A percentile compares a stretch with the other conserved stretches of the same genome.
Evolutionary conservation across 1,140 invertebrate species (phyloP).

Genomic region (Drosophila tristis): DNA sequence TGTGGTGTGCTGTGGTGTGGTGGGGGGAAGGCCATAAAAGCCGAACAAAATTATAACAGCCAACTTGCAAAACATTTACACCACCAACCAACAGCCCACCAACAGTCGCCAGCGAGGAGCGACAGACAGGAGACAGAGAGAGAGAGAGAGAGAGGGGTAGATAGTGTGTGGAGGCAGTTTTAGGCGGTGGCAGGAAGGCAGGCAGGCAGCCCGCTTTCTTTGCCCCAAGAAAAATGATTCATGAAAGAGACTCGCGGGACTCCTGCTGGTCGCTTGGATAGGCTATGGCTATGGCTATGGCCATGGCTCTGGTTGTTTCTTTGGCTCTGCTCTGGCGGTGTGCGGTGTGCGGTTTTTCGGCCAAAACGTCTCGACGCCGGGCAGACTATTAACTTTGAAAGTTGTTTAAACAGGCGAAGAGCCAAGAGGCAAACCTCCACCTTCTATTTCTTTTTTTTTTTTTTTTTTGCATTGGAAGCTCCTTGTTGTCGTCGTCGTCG

Average conservation of each 20-base stretch:
- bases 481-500: constrained; percentile 64
- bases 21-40: constrained; percentile 55
- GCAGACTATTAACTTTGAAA: constrained; percentile 83
- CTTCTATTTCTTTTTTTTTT: constrained; percentile 66
- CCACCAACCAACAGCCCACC: constrained; percentile 29
- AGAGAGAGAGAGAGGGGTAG: constrained; percentile 4
- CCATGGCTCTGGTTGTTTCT: constrained; percentile 4
- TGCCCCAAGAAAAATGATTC: constrained; percentile 73
- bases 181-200: constrained; percentile 7
- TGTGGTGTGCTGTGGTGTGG: constrained; percentile 33
- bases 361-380: constrained; percentile 71
- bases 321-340: constrained; percentile 1
- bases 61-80: constrained; percentile 78
- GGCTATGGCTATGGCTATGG: constrained; percentile 25
- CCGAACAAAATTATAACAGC: constrained; percentile 69
- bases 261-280: constrained; percentile 61
- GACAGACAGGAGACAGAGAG: constrained; percentile 17
- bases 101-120: constrained; percentile 10
- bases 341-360: constrained; percentile 52
- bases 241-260: constrained; percentile 57
- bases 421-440: constrained; percentile 70
- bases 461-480: constrained; percentile 66
- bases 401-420: constrained; percentile 80
- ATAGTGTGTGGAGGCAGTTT: constrained; percentile 37
- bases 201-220: constrained; percentile 54